Base-by-base conservation (phyloP, 92 coral and sea anemone genomes). In the Palythoa heliodiscus region DNA sequence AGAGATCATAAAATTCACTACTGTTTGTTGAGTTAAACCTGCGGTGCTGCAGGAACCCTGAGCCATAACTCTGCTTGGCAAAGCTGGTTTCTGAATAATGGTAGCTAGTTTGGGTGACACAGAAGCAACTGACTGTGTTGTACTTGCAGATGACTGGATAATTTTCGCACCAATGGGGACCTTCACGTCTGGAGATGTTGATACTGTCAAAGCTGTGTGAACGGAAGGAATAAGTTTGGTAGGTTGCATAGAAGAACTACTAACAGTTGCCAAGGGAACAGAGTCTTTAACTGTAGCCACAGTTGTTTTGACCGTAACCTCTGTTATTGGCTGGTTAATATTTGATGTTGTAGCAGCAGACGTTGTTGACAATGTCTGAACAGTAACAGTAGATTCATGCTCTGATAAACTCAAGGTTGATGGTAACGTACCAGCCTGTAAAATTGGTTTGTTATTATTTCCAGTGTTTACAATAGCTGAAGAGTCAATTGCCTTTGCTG, bases 21-120 rank as follows among this genome's bases (percentile, higher is more conserved):
- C 5, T 66, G 84, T 35, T 48, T n/a, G 84, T 80, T 67, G 84
- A n/a, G 74, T 80, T 80, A 60, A 43, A 69, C 84, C 84, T 24
- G 84, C 15, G 22, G 75, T 52, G 50, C 70, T 77, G 70, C 68
- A 12, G 37, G 54, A 25, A 20, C 84, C 74, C 47, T 64, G 84
- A 66, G 74, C 84, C 61, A 47, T 61, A 47, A 80, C 22, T 64
- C 74, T 75, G 48, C 84, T 80, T 23, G 75, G 84, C 16, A 80
- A 47, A 52, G 66, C 66, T 47, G 84, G 84, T 69, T 80, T 80
- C 84, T 80, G 84, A 67, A 67, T 39, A 40, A 80, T 48, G 24
- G 73, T 80, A 52, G 84, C 84, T 80, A 80, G 48, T 53, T 80
- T 80, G 29, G 84, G 84, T 63, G 61, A 3, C 15, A 53, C 52